Evolutionary conservation across 2,888 invertebrate species (phyloP), one percentile per base, ranked within the genome.

Genomic region (Sesia apiformis): DNA sequence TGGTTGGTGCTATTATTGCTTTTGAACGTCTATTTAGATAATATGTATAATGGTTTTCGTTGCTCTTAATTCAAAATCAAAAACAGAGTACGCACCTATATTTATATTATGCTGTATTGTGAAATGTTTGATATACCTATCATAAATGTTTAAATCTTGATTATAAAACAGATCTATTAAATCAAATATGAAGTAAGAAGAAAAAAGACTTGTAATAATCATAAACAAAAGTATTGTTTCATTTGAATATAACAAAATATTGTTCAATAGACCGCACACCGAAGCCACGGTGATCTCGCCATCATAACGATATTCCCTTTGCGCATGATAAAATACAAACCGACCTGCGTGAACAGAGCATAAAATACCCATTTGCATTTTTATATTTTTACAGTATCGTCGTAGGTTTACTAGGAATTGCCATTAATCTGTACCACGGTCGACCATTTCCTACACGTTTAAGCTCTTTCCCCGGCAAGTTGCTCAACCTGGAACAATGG

Each of bases 371-470:
- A 23, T 46, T 46, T 46, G n/a, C 8, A n/a, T 8, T 8, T 46
- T 46, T 23, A 46, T 46, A 46, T 46, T 46, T 46, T 46, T 46
- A 46, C 23, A 46, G 46, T 46, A n/a, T 46, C 46, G 46, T 46
- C 8, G n/a, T 46, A 46, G 46, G 23, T 46, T 46, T 38, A 53
- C 49, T 39, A 49, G 55, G 55, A 57, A 54, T 51, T 54, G 52
- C 65, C 66, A 70, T 78, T 75, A 79, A 74, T 77, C 72, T 66
- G 65, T 68, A 67, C 73, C 65, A 71, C 69, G 71, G 69, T 63
- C 58, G 64, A 63, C 63, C 67, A 63, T 64, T 72, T 67, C 64
- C 67, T 71, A 78, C 81, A 78, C 70, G 77, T 64, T 76, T 70
- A 74, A 74, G 80, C 80, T 76, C 74, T 81, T 71, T 71, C 64